Percentiles rank a stretch among this genome's conserved stretches.
Evolutionary conservation across 2,113 vertebrate genomes (phyloP).

Genomic region (Aythya baeri): DNA sequence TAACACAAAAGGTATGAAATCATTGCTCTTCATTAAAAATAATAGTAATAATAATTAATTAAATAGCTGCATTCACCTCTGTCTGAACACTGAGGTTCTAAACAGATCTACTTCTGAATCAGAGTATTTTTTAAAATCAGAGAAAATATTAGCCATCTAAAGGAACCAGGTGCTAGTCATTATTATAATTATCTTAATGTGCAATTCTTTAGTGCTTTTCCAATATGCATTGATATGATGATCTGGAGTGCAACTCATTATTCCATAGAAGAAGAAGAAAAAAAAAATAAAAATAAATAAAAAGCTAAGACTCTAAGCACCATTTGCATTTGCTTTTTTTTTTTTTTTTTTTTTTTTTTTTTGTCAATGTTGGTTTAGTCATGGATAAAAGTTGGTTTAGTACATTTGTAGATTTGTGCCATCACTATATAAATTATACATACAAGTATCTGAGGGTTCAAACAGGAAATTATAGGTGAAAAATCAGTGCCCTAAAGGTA

Average conservation of each 20-base stretch:
- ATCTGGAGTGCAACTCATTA: not conserved
- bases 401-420: not conserved
- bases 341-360: not conserved
- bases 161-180: not conserved
- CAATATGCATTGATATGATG: not conserved
- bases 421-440: no score
- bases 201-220: not conserved
- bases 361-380: not conserved
- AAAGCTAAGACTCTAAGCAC: not conserved
- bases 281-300: not conserved
- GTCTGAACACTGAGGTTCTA: not conserved
- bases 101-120: not conserved
- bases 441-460: not conserved
- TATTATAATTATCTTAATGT: not conserved
- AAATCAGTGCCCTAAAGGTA: not conserved
- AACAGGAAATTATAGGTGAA: not conserved
- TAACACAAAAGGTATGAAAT: not conserved
- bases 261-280: not conserved
- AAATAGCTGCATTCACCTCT: not conserved
- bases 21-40: not conserved
- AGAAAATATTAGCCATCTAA: conserved; percentile 16
- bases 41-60: not conserved
- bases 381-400: no score
- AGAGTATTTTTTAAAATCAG: conserved; percentile 19
- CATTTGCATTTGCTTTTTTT: not conserved